Evolutionary conservation across 2,113 vertebrate genomes (phyloP), one percentile per base, ranked within the genome.

Genomic region (Passer domesticus): DNA sequence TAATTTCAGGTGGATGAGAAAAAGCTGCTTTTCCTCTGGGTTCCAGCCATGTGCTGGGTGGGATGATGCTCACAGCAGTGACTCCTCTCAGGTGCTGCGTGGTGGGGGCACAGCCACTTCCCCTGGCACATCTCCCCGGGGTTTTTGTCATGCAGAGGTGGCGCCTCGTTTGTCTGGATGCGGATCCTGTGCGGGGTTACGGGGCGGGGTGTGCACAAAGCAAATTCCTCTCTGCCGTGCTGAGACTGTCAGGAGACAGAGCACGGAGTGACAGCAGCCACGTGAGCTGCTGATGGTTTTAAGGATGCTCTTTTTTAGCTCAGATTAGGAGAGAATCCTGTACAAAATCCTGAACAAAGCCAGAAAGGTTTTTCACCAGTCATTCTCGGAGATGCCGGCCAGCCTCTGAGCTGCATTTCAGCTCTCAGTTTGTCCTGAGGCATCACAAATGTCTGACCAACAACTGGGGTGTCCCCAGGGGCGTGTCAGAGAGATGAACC

Each of bases 1-100:
- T 95, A 85, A 96, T 95, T 95, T 58, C 5, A 64, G 89, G 81
- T 94, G 95, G 94, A 92, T 60, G 91, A 94, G 93, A 53, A 89
- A 91, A 91, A 7, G 64, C 73, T 78, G 92, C 55, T 95, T 91
- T 93, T 64, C 15, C 92, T 56, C 56, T 69, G 83, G 93, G 83
- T 31, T 82, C 11, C 5, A 60, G 93, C 95, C 91, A 69, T 64
- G 91, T 84, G 87, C 89, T 50, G 89, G 92, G 58, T 24, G 91
- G 67, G 83, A 78, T 89, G 46, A 33, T 47, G 92, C 80, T 96
- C 49, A 0, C 81, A 75, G 89, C 89, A 73, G 77, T 25, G 55
- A 39, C 84, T 91, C 21, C 31, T 64, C 52, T 84, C 83, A 68
- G 96, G 95, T 82, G 89, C 92, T 95, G 96, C 44, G 31, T 82